Conservation (phyloP, 1,140 invertebrate genomes). For the Lethrus apterus region DNA sequence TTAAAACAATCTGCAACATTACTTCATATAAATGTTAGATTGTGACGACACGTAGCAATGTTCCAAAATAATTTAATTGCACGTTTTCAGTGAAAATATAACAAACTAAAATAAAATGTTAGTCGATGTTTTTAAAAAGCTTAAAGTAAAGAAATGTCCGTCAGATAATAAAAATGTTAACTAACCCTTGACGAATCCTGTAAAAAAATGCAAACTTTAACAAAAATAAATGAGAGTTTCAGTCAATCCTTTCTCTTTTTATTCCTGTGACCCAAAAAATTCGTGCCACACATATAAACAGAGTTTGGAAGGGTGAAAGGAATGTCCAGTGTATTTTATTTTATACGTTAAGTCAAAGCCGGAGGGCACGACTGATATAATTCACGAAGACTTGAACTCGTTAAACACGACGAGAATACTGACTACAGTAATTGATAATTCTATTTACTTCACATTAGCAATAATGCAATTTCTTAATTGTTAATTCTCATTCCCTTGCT, state of each 20-base stretch:
- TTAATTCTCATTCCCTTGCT: conserved; percentile 27
- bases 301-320: conserved; percentile 22
- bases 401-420: conserved; percentile 21
- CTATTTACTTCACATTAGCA: conserved; percentile 28
- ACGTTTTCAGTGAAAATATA: too few species aligned
- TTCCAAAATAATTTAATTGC: too few species aligned
- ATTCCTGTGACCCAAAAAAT: conserved; percentile 24
- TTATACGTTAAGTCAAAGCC: conserved; percentile 20
- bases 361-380: conserved; percentile 14
- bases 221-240: conserved; percentile 20
- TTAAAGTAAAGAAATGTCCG: too few species aligned
- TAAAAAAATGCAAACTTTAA: conserved; percentile 21
- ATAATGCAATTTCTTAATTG: conserved; percentile 31
- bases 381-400: conserved; percentile 20
- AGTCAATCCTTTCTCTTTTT: conserved; percentile 26
- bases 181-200: neutral
- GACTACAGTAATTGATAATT: conserved; percentile 28
- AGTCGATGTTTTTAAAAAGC: too few species aligned
- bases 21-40: too few species aligned
- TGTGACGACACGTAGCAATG: too few species aligned
- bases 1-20: too few species aligned
- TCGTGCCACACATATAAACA: conserved; percentile 30
- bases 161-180: neutral
- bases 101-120: too few species aligned
- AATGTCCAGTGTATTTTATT: conserved; percentile 28